Conservation (phyloP, 2,113 vertebrate species). For the Candoia aspera region DNA sequence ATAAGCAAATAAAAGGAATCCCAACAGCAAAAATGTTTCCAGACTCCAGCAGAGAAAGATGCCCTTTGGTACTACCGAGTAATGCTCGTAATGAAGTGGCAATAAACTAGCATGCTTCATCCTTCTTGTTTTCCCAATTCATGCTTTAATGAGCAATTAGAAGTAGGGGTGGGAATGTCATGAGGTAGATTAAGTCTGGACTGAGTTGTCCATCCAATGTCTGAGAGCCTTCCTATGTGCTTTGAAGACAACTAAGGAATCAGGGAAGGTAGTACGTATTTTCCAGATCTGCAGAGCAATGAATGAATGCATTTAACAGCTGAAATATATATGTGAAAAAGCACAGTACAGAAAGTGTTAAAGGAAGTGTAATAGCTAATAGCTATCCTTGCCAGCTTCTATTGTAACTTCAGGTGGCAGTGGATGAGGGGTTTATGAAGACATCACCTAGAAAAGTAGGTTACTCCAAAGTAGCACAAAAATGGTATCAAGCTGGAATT, state of each 20-base stretch:
- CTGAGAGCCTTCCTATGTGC: neutral
- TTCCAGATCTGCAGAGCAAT: conserved; percentile 3
- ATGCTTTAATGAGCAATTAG: neutral
- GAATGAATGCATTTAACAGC: neutral
- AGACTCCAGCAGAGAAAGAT: neutral
- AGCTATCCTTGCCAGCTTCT: neutral
- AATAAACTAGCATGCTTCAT: neutral
- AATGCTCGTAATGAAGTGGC: neutral
- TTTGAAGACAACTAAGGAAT: neutral
- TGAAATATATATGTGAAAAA: conserved; percentile 2
- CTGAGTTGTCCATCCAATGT: neutral
- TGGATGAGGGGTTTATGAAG: conserved; percentile 29
- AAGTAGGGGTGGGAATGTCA: neutral
- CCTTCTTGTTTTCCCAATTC: neutral
- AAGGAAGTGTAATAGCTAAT: conserved; percentile 21
- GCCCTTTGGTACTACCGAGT: neutral
- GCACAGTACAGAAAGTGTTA: conserved; percentile 6
- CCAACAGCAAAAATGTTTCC: neutral
- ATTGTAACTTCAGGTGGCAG: neutral
- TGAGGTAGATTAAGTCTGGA: neutral
- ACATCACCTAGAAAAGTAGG: conserved; percentile 49
- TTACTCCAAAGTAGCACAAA: conserved; percentile 46
- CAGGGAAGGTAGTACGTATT: neutral
- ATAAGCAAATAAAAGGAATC: neutral
- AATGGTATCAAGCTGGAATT: conserved; percentile 28